Evolutionary conservation across 1,140 invertebrate species (phyloP).

Genomic region (Bombus terrestris): DNA sequence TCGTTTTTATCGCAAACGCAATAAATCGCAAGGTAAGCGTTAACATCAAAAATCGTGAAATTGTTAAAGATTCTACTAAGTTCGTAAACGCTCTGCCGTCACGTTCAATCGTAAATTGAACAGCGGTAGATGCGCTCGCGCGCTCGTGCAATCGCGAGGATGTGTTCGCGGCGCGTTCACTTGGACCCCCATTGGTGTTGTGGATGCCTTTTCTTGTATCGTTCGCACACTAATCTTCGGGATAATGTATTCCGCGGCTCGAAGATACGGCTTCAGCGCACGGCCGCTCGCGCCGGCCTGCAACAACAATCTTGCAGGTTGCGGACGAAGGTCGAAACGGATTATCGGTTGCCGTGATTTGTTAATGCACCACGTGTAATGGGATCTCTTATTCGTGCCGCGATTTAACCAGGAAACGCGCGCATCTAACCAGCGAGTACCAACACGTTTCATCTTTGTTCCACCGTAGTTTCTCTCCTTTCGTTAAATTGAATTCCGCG

Average conservation of each 20-base stretch:
- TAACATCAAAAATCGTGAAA: background rate
- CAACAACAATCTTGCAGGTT: slow-evolving; percentile 61
- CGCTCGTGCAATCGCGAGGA: background rate
- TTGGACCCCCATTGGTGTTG: slow-evolving; percentile 53
- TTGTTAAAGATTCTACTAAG: background rate
- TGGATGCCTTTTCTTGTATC: slow-evolving; percentile 65
- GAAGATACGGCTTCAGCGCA: slow-evolving; percentile 62
- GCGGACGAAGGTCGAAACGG: slow-evolving; percentile 69
- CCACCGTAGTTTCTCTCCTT: background rate
- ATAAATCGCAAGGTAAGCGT: background rate
- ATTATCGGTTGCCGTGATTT: slow-evolving; percentile 69
- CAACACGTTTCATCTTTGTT: background rate
- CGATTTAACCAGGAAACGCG: slow-evolving; percentile 57
- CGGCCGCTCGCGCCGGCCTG: slow-evolving; percentile 51
- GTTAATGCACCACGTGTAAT: slow-evolving; percentile 60
- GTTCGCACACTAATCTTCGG: slow-evolving; percentile 75
- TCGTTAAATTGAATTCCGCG: slow-evolving; percentile 30
- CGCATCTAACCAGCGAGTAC: slow-evolving; percentile 14
- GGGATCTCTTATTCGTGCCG: slow-evolving; percentile 64
- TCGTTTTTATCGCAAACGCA: background rate
- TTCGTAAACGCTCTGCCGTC: background rate
- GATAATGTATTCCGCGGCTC: slow-evolving; percentile 71
- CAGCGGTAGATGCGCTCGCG: background rate
- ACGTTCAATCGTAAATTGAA: slow-evolving; percentile 16
- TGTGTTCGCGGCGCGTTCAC: slow-evolving; percentile 44